Conservation (phyloP, 1,140 invertebrate species). For the Pinna nobilis region DNA sequence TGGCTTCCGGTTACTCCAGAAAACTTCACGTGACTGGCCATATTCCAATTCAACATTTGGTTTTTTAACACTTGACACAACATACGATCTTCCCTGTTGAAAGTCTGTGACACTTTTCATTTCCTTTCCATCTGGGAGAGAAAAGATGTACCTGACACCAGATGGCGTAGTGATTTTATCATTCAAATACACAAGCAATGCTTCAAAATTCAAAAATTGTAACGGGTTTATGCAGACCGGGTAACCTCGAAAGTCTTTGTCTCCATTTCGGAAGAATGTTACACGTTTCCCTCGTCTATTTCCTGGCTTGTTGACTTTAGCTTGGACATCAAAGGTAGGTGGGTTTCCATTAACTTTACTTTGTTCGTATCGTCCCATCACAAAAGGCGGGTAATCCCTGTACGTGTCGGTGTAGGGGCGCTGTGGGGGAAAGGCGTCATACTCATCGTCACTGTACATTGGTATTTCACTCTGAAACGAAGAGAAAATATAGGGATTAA, state of each 20-base stretch:
- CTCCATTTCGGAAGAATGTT: slow-evolving; percentile 94
- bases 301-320: slow-evolving; percentile 20
- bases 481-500: too few relatives aligned
- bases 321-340: slow-evolving; percentile 17
- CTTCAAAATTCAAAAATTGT: slow-evolving; percentile 86
- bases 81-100: slow-evolving; percentile 91
- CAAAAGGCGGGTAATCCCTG: slow-evolving; percentile 7
- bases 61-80: slow-evolving; percentile 88
- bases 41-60: slow-evolving; percentile 75
- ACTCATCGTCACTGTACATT: slow-evolving; percentile 41
- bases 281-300: slow-evolving; percentile 77
- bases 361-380: slow-evolving; percentile 24
- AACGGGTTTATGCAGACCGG: slow-evolving; percentile 91
- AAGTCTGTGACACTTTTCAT: slow-evolving; percentile 90
- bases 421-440: slow-evolving; percentile 23
- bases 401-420: slow-evolving; percentile 45
- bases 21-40: slow-evolving; percentile 58
- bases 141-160: slow-evolving; percentile 85
- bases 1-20: slow-evolving; percentile 56
- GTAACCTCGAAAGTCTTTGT: slow-evolving; percentile 91
- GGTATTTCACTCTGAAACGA: slow-evolving; percentile 54
- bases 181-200: slow-evolving; percentile 83
- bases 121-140: slow-evolving; percentile 87
- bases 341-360: background rate
- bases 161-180: slow-evolving; percentile 65